Evolutionary conservation across 2,888 invertebrate species (phyloP), one percentile per base, ranked within the genome.

Genomic region (Alviniconcha strummeri): DNA sequence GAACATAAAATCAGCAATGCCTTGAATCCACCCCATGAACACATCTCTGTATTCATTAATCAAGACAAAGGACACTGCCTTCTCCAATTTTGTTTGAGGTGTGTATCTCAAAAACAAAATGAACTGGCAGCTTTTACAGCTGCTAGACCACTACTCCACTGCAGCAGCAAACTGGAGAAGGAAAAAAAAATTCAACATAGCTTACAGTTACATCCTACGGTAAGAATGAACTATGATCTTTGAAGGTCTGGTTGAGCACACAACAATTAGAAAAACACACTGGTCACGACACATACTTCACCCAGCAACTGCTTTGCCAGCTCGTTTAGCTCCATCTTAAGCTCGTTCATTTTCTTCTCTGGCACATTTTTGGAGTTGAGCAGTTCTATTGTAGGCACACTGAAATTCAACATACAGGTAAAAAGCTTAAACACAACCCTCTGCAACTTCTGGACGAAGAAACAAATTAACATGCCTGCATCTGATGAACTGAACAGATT

Each of bases 341-440:
- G 93, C 83, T 95, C 95, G 0, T 94, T 94, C 13, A 96, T 94
- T 88, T 96, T 95, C 83, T 96, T 95, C 87, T 96, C 95, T 0
- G 98, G 97, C 74, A 98, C 92, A 0, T 98, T 98, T 92, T 96
- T 96, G n/a, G 96, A 95, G 90, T 97, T 96, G 92, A 96, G 95
- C 13, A 98, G 94, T 55, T 94, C 92, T 84, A 98, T 95, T 88
- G 94, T 95, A 19, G 98, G 98, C 5, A 92, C 88, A 55, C 94
- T 94, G 84, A 81, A 74, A 67, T 83, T 17, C 15, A 79, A 64
- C 81, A 76, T 19, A n/a, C 60, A 64, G 4, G 64, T 64, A 64
- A 64, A 64, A 36, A 36, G 36, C 17, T 64, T 64, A 64, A 15
- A 64, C 64, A 11, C 11, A 15, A 17, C 64, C 17, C 17, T 64